phyloP scores from a whole-genome alignment of 1,140 invertebrate genomes.

The Magallana angulata region DNA sequence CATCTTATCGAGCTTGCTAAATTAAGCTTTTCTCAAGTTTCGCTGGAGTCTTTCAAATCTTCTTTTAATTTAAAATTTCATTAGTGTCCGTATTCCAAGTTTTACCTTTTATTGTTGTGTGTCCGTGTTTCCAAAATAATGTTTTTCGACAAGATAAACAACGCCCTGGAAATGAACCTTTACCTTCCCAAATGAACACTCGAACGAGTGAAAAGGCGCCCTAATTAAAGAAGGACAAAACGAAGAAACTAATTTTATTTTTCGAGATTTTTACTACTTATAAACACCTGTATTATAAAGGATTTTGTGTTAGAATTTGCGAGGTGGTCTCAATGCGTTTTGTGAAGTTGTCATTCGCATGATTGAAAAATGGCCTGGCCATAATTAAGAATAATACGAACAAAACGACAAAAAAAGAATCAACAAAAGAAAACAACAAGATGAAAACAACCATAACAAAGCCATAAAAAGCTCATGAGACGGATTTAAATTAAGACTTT shows the following conservation, averaged over 20 bases:
- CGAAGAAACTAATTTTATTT: constrained; percentile 13
- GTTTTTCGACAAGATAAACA: constrained; percentile 33
- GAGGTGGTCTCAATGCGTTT: constrained; percentile 3
- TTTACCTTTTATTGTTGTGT: constrained; percentile 24
- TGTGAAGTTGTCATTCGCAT: constrained; percentile 7
- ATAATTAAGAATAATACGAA: constrained; percentile 35
- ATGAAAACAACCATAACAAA: constrained; percentile 24
- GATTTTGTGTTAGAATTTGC: neutral
- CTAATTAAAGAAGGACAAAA: constrained; percentile 1
- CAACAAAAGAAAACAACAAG: neutral
- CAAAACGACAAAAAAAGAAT: constrained; percentile 13
- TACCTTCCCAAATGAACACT: constrained; percentile 20
- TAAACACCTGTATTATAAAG: constrained; percentile 28
- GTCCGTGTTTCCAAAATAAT: constrained; percentile 37
- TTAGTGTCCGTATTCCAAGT: constrained; percentile 1
- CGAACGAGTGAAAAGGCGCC: neutral
- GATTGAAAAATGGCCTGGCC: constrained; percentile 15
- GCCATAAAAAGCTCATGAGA: neutral
- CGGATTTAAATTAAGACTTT: neutral
- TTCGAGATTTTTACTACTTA: constrained; percentile 2
- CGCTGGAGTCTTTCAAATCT: constrained; percentile 24
- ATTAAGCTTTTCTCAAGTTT: constrained; percentile 32
- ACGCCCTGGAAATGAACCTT: constrained; percentile 17
- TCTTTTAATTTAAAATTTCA: constrained; percentile 33
- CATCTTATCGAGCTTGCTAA: constrained; percentile 33